Evolutionary conservation across 2,888 invertebrate genomes (phyloP).

Genomic region (Elysia crispata): DNA sequence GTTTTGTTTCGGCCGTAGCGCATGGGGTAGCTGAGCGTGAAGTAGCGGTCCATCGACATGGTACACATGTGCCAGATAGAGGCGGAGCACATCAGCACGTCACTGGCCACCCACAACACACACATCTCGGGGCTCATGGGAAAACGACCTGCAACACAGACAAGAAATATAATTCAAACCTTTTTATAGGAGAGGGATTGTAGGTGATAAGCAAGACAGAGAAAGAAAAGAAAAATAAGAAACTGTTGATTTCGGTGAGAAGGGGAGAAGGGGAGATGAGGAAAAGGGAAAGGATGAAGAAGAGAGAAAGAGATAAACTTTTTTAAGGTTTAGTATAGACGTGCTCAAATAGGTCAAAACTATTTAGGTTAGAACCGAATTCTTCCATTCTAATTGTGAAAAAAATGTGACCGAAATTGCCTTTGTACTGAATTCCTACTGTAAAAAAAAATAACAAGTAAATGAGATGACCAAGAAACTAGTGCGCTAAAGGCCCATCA

Average conservation of each 20-base stretch:
- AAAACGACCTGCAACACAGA: slow-evolving; percentile 87
- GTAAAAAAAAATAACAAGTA: too few relatives aligned
- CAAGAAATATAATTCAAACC: neutral
- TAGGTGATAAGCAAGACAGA: neutral
- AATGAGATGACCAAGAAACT: too few relatives aligned
- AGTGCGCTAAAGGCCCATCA: too few relatives aligned
- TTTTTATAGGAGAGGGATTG: neutral
- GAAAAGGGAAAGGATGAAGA: too few relatives aligned
- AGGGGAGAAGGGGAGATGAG: too few relatives aligned
- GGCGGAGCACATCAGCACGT: slow-evolving; percentile 80
- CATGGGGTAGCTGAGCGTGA: slow-evolving; percentile 95
- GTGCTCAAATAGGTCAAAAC: too few relatives aligned
- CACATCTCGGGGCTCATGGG: slow-evolving; percentile 86
- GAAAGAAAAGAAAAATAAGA: neutral
- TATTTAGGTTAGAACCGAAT: too few relatives aligned
- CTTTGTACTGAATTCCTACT: too few relatives aligned
- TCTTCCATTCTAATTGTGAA: too few relatives aligned
- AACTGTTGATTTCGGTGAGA: neutral
- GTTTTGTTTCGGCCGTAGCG: slow-evolving; percentile 78
- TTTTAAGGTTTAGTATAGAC: too few relatives aligned
- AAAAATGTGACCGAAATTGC: too few relatives aligned
- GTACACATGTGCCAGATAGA: slow-evolving; percentile 81
- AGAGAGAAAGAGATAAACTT: too few relatives aligned
- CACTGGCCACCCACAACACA: slow-evolving; percentile 83
- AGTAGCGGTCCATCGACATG: slow-evolving; percentile 84